Base-by-base conservation (phyloP, 2,888 invertebrate species). In the Poecilobothrus nobilitatus region DNA sequence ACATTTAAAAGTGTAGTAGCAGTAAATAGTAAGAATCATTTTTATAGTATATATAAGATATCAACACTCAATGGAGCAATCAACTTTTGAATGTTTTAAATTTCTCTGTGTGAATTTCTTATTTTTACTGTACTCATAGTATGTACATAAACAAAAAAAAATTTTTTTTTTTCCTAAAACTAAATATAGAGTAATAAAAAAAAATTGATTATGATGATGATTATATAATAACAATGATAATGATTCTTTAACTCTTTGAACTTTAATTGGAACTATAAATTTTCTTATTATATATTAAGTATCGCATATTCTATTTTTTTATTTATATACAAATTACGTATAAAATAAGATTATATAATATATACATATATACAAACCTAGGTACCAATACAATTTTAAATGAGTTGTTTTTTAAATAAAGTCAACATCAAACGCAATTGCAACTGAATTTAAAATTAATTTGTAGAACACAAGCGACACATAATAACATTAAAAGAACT, bases 51-150 rank as follows among this genome's bases (percentile, higher is more conserved):
- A 53, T 53, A 53, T 53, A 8, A 53, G 53, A 53, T 53, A 53
- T 53, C 53, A 53, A 18, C 53, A 53, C 53, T 53, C 53, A 53
- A 53, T 53, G 53, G 18, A 53, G 53, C 53, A 53, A 53, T 53
- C 53, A 53, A 53, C 53, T n/a, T n/a, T 18, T 53, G 18, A 10
- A n/a, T n/a, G 53, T 9, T 53, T 53, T 53, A 53, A 53, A 53
- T 53, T 18, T 53, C 53, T 37, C 37, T 53, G 18, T 44, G 3
- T 53, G 9, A 53, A 18, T 12, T 53, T 53, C 18, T 53, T n/a
- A 6, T 15, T 44, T n/a, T n/a, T n/a, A n/a, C n/a, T n/a, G n/a
- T 41, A 12, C 41, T 15, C 27, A 4, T 27, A n/a, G n/a, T n/a
- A n/a, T n/a, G n/a, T n/a, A n/a, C n/a, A 27, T 27, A 27, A 27